Evolutionary conservation across 1,140 invertebrate species (phyloP), one percentile per base, ranked within the genome.

Genomic region (Brachionus rubens): DNA sequence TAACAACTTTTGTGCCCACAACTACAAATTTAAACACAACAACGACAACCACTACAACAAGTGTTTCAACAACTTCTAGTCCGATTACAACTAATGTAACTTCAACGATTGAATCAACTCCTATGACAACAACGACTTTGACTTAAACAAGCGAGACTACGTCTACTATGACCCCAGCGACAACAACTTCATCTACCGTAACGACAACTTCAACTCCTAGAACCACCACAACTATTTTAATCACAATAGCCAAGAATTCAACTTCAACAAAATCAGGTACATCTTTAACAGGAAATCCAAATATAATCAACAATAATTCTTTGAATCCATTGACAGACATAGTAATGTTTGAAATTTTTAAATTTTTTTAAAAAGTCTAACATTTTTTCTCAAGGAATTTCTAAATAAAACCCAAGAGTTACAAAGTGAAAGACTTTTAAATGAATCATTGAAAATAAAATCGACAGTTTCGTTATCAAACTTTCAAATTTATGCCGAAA

Each of bases 401-500:
- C n/a, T n/a, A 24, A 65, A 65, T 28, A 28, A 46, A 1, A 65
- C 19, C 9, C 59, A 65, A 43, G 40, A 43, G 24, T 1, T 12
- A 24, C 10, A 43, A 5, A 65, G 36, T 43, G 59, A 65, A 43
- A 65, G 43, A 24, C 16, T 65, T 19, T 65, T 65, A 28, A 65
- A 65, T 41, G 19, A 24, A 16, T 21, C 40, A 12, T 2, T 7
- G 5, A 3, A 28, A 21, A 21, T 43, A 4, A 12, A 24, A 12
- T 10, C 28, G 6, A 26, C 16, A 1, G 12, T 24, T 24, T 9
- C 12, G 14, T 30, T 41, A 24, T 4, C 12, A 9, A 36, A 65
- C 24, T 65, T 65, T 43, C 12, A 28, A 3, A 36, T n/a, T 3
- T 41, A 30, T 10, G 14, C 19, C 12, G 40, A 65, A 24, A n/a